phyloP scores from a whole-genome alignment of 2,797 vertebrate genomes.

The Acanthiza pusilla region DNA sequence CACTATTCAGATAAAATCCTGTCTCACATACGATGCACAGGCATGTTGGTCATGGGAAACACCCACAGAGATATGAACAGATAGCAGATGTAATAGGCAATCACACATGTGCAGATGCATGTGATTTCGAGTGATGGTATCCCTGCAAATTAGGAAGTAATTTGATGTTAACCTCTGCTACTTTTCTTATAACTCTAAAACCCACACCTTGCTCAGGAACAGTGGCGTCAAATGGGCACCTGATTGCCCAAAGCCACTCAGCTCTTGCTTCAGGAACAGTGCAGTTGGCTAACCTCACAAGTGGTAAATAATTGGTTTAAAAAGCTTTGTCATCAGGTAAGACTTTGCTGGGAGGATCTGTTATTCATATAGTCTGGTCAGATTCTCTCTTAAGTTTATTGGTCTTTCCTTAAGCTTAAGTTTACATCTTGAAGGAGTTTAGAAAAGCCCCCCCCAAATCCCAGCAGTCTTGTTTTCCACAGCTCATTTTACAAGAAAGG shows the following conservation, averaged over 20 bases:
- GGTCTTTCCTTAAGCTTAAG: not conserved
- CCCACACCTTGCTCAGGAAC: not conserved
- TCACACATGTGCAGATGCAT: not conserved
- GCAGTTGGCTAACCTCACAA: not conserved
- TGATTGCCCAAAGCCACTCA: not conserved
- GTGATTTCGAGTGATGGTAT: not conserved
- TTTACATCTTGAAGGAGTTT: not conserved
- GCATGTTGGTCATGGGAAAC: not conserved
- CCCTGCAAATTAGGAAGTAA: not conserved
- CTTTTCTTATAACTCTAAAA: not conserved
- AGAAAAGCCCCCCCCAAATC: not conserved
- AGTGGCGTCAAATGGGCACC: not conserved
- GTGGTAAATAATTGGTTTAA: not conserved
- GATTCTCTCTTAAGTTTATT: not conserved
- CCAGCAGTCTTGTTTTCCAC: not conserved
- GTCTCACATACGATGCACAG: not conserved
- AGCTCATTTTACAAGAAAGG: not conserved
- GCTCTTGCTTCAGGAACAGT: not conserved
- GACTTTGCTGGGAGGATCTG: not conserved
- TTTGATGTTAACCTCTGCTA: not conserved
- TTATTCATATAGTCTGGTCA: not conserved
- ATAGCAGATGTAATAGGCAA: not conserved
- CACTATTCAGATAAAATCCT: not conserved
- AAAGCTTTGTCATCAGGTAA: not conserved
- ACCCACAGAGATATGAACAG: not conserved